Evolutionary conservation across 2,888 invertebrate genomes (phyloP).

Genomic region (Ophion slaviceki): DNA sequence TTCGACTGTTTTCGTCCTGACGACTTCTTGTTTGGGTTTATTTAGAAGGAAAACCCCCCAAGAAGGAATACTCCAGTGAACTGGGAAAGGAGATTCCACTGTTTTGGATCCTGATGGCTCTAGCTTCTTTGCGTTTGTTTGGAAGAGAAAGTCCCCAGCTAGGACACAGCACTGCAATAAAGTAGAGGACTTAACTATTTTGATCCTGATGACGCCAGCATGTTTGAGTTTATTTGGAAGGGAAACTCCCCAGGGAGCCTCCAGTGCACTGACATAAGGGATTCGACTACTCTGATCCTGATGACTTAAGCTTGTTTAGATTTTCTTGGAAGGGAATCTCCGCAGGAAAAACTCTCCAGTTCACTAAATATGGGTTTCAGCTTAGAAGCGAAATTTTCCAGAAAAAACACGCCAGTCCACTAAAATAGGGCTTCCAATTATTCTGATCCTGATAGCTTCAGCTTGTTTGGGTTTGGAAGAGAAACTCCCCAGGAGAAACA

Average conservation of each 20-base stretch:
- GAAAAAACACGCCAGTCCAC: no score
- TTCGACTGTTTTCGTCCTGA: neutral
- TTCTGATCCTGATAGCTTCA: neutral
- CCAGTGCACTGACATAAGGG: neutral
- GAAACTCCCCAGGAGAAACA: neutral
- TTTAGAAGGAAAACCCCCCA: neutral
- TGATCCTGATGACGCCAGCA: neutral
- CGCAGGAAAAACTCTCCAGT: no score
- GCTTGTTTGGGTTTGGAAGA: neutral
- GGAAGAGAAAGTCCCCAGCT: neutral
- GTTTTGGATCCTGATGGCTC: neutral
- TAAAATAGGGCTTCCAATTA: neutral
- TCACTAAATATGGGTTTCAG: no score
- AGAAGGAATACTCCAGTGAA: neutral
- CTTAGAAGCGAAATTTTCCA: no score
- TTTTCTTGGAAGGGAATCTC: no score
- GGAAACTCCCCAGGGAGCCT: neutral
- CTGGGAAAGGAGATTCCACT: neutral
- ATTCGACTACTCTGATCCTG: neutral
- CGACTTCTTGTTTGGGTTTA: neutral
- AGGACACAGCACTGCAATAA: neutral
- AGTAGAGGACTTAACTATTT: neutral
- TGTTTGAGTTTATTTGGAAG: neutral
- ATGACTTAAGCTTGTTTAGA: no score
- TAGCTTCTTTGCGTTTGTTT: neutral